Base-by-base conservation (phyloP, 2,797 vertebrate genomes). In the Lagodon rhomboides region DNA sequence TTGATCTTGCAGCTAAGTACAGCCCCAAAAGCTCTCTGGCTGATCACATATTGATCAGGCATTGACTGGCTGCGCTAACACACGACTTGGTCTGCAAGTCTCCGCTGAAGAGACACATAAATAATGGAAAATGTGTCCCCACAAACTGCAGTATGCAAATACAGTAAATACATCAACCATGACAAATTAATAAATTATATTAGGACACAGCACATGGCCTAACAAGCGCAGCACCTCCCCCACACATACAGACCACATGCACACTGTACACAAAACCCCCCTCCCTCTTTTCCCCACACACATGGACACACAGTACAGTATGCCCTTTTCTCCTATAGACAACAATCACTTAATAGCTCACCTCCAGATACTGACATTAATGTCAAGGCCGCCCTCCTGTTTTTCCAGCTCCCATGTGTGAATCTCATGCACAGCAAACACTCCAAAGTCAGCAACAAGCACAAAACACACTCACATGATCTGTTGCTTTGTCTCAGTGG, bases 401-500 rank as follows among this genome's bases (percentile, higher is more conserved):
- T 41, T 64, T 17, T 73, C 9, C 74, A 59, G 60, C 23, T 79
- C 8, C 55, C 27, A n/a, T 15, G 3, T 20, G 16, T 63, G 12
- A 75, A 77, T 84, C 30, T 47, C 62, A 74, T 41, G 17, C 46
- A 64, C 7, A 30, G 22, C 9, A 25, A 75, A 72, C 59, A 56
- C 51, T 65, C 34, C 18, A 59, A 9, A 79, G 4, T 70, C 70
- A 56, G 47, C 15, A 53, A 77, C 72, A 60, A 34, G 66, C 58
- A 79, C 18, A 79, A 49, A 71, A 81, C 53, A 62, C 63, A 78
- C 80, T 75, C 88, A 84, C 80, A 86, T 89, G 91, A 93, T 91
- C 80, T 91, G 91, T 77, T 90, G 87, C 87, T 92, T 92, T 94
- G 90, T 92, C 79, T 84, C 77, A 54, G 63, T 51, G 64, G 68